Evolutionary conservation across 2,113 vertebrate genomes (phyloP).

Genomic region (Castor canadensis): DNA sequence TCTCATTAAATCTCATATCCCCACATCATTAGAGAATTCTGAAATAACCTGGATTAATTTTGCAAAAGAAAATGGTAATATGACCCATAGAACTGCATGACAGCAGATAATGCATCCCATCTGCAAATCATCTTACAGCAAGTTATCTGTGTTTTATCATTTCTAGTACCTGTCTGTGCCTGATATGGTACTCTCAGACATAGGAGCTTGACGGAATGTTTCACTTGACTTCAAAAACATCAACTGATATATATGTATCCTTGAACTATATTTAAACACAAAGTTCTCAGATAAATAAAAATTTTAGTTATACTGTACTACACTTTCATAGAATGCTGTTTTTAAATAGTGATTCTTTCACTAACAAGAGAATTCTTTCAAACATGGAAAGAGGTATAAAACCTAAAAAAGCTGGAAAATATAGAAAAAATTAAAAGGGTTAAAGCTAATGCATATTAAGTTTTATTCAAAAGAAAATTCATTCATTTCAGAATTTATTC

Average conservation of each 20-base stretch:
- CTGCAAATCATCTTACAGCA: slow-evolving; percentile 84
- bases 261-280: slow-evolving; percentile 73
- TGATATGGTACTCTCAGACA: slow-evolving; percentile 84
- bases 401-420: slow-evolving; percentile 61
- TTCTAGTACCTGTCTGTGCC: slow-evolving; percentile 86
- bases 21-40: slow-evolving; percentile 69
- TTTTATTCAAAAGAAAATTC: slow-evolving; percentile 82
- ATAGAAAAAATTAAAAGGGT: slow-evolving; percentile 76
- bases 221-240: slow-evolving; percentile 82
- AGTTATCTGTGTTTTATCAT: slow-evolving; percentile 87
- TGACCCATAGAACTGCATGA: slow-evolving; percentile 74
- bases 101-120: slow-evolving; percentile 80
- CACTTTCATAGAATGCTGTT: slow-evolving; percentile 63
- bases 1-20: slow-evolving; percentile 51
- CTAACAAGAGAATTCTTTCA: slow-evolving; percentile 55
- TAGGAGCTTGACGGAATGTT: slow-evolving; percentile 85
- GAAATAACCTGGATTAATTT: slow-evolving; percentile 69
- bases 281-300: slow-evolving; percentile 67
- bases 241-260: slow-evolving; percentile 72
- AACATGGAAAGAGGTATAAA: slow-evolving; percentile 56
- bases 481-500: slow-evolving; percentile 80
- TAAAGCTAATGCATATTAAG: slow-evolving; percentile 72
- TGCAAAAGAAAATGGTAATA: slow-evolving; percentile 73
- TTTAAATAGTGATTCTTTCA: slow-evolving; percentile 53
- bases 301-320: slow-evolving; percentile 59